These are phyloP conservation scores for Drosophila pachea DNA, from an alignment of 1,140 invertebrate species.

Conservation along the genomic window DNA sequence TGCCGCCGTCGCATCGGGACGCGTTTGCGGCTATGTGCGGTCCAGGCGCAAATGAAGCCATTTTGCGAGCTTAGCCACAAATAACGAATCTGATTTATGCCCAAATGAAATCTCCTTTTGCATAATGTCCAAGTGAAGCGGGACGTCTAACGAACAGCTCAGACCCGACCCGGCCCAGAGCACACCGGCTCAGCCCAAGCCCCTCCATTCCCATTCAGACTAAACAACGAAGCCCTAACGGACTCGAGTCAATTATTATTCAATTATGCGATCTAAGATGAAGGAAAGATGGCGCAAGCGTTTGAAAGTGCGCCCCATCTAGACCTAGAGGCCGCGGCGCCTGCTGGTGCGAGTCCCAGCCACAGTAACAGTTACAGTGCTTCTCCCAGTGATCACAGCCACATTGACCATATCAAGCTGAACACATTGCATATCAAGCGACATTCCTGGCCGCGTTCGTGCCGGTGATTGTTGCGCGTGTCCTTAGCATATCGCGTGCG, in stretches of 20 bases:
- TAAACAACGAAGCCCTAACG: constrained; percentile 1
- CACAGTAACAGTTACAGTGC: neutral
- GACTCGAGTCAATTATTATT: constrained; percentile 68
- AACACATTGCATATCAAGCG: constrained; percentile 34
- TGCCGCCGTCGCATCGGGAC: constrained; percentile 27
- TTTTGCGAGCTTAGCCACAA: constrained; percentile 63
- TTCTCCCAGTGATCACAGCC: neutral
- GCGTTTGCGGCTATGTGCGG: constrained; percentile 28
- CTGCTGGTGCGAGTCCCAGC: neutral
- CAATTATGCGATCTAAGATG: constrained; percentile 70
- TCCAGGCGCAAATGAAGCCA: constrained; percentile 62
- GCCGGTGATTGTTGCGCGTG: constrained; percentile 45
- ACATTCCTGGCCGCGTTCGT: constrained; percentile 23
- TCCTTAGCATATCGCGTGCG: constrained; percentile 42
- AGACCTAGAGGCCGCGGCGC: constrained; percentile 33
- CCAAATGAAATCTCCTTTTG: constrained; percentile 65
- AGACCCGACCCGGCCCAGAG: constrained; percentile 2
- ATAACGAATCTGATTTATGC: constrained; percentile 73
- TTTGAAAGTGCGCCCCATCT: constrained; percentile 63
- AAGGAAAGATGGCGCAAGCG: constrained; percentile 72
- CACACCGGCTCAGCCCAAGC: too few species aligned
- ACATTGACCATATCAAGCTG: constrained; percentile 28
- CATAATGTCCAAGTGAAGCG: constrained; percentile 46
- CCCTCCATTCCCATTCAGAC: too few species aligned
- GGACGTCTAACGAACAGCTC: constrained; percentile 10